phyloP scores from a whole-genome alignment of 2,113 vertebrate species.

The Lepus americanus region DNA sequence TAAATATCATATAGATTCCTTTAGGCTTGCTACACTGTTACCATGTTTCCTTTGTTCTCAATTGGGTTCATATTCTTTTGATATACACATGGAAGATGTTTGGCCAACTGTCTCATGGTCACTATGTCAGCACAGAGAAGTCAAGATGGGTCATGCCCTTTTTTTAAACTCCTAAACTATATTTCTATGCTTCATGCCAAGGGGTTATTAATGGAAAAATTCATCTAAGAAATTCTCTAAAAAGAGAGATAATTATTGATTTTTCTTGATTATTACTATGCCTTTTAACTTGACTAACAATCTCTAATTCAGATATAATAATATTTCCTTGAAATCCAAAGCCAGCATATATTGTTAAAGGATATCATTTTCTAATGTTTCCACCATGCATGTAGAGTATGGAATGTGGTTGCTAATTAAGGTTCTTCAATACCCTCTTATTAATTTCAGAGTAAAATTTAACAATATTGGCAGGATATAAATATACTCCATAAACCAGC shows the following conservation, averaged over 20 bases:
- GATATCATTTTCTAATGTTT: neutral
- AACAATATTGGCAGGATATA: neutral
- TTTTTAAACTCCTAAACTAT: neutral
- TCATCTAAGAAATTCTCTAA: neutral
- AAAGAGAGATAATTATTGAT: neutral
- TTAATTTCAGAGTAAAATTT: neutral
- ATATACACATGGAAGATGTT: neutral
- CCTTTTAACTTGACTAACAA: neutral
- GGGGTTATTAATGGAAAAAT: neutral
- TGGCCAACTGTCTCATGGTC: neutral
- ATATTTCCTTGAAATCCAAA: constrained; percentile 16
- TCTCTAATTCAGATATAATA: neutral
- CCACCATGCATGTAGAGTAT: neutral
- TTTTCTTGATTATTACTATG: neutral
- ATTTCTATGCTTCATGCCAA: neutral
- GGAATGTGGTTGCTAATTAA: neutral
- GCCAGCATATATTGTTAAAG: neutral
- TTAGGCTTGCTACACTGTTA: neutral
- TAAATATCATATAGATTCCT: neutral
- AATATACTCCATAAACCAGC: neutral
- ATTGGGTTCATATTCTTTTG: neutral
- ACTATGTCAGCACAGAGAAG: neutral
- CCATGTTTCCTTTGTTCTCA: neutral
- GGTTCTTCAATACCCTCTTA: neutral
- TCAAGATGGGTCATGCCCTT: neutral